Conservation (phyloP, 2,888 invertebrate genomes). For the Drosophila fulvimacula region DNA sequence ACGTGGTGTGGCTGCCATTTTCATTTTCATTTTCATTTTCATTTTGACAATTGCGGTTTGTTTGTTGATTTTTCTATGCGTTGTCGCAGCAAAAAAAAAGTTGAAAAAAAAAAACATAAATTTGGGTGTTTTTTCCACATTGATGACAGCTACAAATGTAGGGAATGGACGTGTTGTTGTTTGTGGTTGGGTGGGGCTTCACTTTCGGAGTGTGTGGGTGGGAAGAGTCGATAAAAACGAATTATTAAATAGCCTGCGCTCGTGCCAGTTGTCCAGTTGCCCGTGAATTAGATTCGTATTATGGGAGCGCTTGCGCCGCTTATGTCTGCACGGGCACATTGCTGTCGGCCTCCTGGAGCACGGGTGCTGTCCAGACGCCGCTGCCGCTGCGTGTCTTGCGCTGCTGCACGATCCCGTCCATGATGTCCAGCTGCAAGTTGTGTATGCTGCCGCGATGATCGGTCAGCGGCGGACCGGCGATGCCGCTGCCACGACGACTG, state of each 20-base stretch:
- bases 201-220: not conserved
- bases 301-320: constrained; percentile 33
- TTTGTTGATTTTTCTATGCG: constrained; percentile 50
- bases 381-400: constrained; percentile 88
- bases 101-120: not conserved
- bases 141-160: not conserved
- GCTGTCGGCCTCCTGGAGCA: constrained; percentile 82
- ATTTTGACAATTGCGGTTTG: constrained; percentile 37
- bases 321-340: constrained; percentile 84
- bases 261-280: constrained; percentile 32
- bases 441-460: constrained; percentile 91
- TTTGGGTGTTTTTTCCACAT: not conserved
- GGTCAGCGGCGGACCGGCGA: constrained; percentile 89
- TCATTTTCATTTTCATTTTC: constrained; percentile 26
- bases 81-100: constrained; percentile 48
- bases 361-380: constrained; percentile 90
- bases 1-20: constrained; percentile 22
- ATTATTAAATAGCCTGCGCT: constrained; percentile 26
- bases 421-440: constrained; percentile 93
- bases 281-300: constrained; percentile 17
- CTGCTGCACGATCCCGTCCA: constrained; percentile 94
- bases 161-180: not conserved
- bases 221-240: constrained; percentile 9
- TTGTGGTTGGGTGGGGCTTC: not conserved
- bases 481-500: constrained; percentile 84